Evolutionary conservation across 2,888 invertebrate species (phyloP).

Genomic region (Temnothorax rugatulus): DNA sequence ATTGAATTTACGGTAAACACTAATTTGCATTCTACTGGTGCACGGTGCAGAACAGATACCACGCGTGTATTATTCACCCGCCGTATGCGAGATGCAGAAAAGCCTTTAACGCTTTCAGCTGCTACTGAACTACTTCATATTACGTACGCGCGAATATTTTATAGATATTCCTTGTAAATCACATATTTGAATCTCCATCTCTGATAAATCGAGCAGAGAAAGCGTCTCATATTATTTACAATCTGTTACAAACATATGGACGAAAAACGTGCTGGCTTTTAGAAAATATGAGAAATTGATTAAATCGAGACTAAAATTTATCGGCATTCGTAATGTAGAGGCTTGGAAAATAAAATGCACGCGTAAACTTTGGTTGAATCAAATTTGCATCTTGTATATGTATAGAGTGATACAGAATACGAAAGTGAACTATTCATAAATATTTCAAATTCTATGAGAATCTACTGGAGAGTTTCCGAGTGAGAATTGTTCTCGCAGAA

Average conservation of each 20-base stretch:
- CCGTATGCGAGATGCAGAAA: conserved; percentile 21
- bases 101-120: conserved; percentile 51
- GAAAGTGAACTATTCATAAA: neutral
- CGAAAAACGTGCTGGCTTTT: neutral
- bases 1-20: conserved; percentile 41
- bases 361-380: neutral
- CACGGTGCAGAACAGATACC: conserved; percentile 24
- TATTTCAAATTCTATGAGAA: neutral
- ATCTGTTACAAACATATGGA: neutral
- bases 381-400: neutral
- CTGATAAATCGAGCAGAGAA: conserved; percentile 11
- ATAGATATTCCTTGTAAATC: conserved; percentile 1
- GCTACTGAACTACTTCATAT: neutral
- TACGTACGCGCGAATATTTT: conserved; percentile 10
- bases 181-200: neutral
- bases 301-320: neutral
- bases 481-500: conserved; percentile 5
- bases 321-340: neutral
- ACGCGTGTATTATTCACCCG: conserved; percentile 33
- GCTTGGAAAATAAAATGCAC: neutral
- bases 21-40: conserved; percentile 47
- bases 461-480: neutral
- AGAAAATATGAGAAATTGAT: neutral
- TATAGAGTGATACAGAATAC: neutral
- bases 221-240: conserved; percentile 21